Conservation (phyloP, 2,113 vertebrate species). For the Pachyramphus minor region DNA sequence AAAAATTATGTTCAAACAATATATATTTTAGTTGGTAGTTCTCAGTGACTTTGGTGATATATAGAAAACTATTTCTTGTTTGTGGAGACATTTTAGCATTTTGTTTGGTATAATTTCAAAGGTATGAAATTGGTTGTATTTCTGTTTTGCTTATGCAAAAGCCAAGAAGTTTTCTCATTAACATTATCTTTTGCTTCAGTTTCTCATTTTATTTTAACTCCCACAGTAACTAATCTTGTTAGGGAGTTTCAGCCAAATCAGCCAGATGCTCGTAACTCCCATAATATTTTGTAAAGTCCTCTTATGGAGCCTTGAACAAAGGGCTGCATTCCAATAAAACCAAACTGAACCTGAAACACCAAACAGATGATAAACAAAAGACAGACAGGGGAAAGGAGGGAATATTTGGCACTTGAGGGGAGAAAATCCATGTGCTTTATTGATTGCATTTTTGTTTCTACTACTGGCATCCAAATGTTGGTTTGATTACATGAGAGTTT, state of each 20-base stretch:
- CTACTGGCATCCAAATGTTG: neutral
- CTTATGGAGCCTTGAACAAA: neutral
- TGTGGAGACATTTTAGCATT: neutral
- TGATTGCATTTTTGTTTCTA: neutral
- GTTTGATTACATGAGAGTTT: neutral
- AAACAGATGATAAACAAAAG: conserved; percentile 11
- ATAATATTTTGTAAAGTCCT: conserved; percentile 32
- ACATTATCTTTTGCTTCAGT: neutral
- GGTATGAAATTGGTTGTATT: neutral
- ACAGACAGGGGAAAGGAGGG: neutral
- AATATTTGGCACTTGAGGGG: neutral
- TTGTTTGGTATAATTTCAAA: neutral
- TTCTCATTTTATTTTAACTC: conserved; percentile 25
- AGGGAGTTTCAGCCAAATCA: conserved; percentile 25
- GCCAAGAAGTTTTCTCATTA: neutral
- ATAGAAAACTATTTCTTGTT: neutral
- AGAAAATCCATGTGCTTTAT: neutral
- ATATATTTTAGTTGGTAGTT: neutral
- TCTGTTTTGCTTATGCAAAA: neutral
- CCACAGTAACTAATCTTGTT: conserved; percentile 31
- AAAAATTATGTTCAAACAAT: neutral
- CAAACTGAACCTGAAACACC: neutral
- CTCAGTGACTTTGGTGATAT: neutral
- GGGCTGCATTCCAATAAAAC: neutral
- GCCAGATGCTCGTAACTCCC: conserved; percentile 41